Conservation (phyloP, 2,113 vertebrate species). For the Onychostoma macrolepis region DNA sequence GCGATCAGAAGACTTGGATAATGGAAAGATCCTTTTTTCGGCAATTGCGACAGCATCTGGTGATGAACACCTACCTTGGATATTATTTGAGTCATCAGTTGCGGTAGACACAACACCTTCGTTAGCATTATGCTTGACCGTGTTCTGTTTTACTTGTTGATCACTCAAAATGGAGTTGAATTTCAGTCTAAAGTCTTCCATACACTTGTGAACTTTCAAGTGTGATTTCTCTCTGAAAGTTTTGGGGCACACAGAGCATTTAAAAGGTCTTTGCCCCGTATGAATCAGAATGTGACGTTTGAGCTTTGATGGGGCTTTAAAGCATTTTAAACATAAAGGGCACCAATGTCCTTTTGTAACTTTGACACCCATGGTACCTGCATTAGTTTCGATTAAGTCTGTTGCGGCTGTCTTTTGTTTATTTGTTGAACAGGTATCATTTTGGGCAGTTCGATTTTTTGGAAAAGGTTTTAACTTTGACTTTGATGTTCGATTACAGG, state of each 20-base stretch:
- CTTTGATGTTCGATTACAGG: too few relatives aligned
- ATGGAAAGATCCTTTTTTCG: too few relatives aligned
- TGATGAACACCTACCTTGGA: neutral
- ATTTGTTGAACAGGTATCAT: neutral
- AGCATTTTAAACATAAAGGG: conserved; percentile 80
- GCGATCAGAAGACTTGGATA: conserved; percentile 41
- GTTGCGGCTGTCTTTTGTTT: neutral
- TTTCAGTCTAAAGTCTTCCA: neutral
- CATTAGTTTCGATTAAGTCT: neutral
- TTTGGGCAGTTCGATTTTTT: too few relatives aligned
- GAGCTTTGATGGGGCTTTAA: conserved; percentile 80
- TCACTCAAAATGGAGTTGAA: conserved; percentile 64
- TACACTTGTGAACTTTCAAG: conserved; percentile 79
- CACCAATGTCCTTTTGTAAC: conserved; percentile 71
- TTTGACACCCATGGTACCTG: neutral
- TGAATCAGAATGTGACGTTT: conserved; percentile 79
- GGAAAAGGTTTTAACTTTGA: too few relatives aligned
- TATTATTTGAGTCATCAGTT: neutral
- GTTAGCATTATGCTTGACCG: neutral
- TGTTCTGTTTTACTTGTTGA: neutral
- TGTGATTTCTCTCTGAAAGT: conserved; percentile 79
- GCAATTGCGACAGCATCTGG: too few relatives aligned
- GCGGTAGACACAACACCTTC: neutral
- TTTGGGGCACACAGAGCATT: conserved; percentile 79
- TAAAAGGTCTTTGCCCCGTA: conserved; percentile 78